Evolutionary conservation across 2,888 invertebrate species (phyloP), one percentile per base, ranked within the genome.

Genomic region (Andrena camellia): DNA sequence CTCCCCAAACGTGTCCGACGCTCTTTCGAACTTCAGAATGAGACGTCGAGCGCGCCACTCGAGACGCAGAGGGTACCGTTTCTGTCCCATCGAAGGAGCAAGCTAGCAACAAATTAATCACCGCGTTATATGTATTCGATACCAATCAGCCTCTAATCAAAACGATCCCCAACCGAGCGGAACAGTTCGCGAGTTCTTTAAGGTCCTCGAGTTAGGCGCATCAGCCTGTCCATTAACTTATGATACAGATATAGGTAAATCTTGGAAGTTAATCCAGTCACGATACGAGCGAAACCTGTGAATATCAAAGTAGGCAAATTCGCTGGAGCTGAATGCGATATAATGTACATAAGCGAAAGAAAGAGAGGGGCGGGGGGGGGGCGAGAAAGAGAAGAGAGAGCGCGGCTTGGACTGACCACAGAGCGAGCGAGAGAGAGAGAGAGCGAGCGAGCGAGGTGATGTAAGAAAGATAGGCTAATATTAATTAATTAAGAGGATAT

Each of bases 401-500:
- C 82, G 88, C 86, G 88, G 88, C 87, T 85, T 89, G 87, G 85
- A 90, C 89, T 88, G 89, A 88, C 85, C 83, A 90, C 81, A 86
- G 83, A 90, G 86, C 87, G 42, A 60, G 59, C 60, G 33, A 35
- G 35, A 20, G n/a, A 33, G 26, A 33, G 29, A 20, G 23, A 33
- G 26, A 48, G 10, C 5, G 57, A 26, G 20, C 8, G 26, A 5
- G 50, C 1, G 60, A 29, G 60, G 48, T 17, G 62, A 82, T 91
- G 90, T 92, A 91, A 91, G 85, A 89, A 91, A 91, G 42, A 13
- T 42, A 42, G 83, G 87, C 87, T 90, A 91, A 83, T 86, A 90
- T 90, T 90, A 86, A 87, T 90, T 86, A 87, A 89, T 88, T 89
- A 88, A 90, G 86, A 83, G 83, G 81, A 89, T 90, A 88, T 88